Evolutionary conservation across 2,888 invertebrate species (phyloP).

Genomic region (Toxonevra muliebris): DNA sequence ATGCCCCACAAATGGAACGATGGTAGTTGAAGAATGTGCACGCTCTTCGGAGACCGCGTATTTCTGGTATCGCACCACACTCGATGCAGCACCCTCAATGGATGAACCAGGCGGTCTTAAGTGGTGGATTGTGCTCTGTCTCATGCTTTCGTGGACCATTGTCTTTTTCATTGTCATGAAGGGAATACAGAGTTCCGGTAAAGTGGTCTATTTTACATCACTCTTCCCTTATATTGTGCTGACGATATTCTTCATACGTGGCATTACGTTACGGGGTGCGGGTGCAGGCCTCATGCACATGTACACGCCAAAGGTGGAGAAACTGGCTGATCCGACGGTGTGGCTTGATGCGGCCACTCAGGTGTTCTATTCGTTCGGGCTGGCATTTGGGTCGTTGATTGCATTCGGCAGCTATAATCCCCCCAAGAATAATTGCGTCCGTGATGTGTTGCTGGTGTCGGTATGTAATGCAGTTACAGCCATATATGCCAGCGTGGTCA

Average conservation of each 20-base stretch:
- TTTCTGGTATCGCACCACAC: slow-evolving; percentile 90
- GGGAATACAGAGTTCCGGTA: slow-evolving; percentile 95
- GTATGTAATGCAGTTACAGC: slow-evolving; percentile 94
- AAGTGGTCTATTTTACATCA: slow-evolving; percentile 96
- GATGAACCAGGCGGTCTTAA: slow-evolving; percentile 85
- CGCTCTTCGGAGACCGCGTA: slow-evolving; percentile 89
- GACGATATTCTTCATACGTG: slow-evolving; percentile 92
- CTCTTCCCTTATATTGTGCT: slow-evolving; percentile 93
- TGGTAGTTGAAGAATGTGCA: slow-evolving; percentile 76
- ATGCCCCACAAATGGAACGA: slow-evolving; percentile 79
- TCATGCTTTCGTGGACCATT: slow-evolving; percentile 87
- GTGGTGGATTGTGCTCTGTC: slow-evolving; percentile 92
- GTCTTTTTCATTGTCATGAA: slow-evolving; percentile 97
- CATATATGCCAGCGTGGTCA: slow-evolving; percentile 93
- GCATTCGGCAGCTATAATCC: slow-evolving; percentile 97
- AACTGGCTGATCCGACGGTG: slow-evolving; percentile 85
- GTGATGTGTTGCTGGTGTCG: slow-evolving; percentile 90
- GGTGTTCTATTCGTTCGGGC: slow-evolving; percentile 94
- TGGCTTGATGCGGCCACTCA: slow-evolving; percentile 98
- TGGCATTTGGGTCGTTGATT: slow-evolving; percentile 94
- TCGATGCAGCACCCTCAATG: slow-evolving; percentile 88
- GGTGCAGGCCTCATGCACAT: slow-evolving; percentile 87
- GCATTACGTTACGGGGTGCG: slow-evolving; percentile 87
- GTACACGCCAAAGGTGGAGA: slow-evolving; percentile 93
- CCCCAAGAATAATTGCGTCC: slow-evolving; percentile 92